Base-by-base conservation (phyloP, 1,140 invertebrate species). In the Sminthurinus signatus region DNA sequence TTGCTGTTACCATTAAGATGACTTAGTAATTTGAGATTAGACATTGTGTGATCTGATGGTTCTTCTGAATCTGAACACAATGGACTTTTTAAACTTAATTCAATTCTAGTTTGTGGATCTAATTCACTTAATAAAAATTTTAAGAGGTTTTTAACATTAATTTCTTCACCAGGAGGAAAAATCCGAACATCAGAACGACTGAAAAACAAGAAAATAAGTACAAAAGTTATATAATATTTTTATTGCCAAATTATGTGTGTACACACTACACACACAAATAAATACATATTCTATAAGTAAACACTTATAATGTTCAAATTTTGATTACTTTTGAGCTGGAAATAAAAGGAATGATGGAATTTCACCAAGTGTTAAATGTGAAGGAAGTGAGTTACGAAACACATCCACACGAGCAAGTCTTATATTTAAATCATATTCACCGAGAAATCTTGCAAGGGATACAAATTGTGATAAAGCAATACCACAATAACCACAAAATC, bases 321-420 rank as follows among this genome's bases (percentile, higher is more conserved):
- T 4, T 36, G 25, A 31, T 51, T 64, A 64, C 59, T 66, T 66
- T 0, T 61, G 12, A 21, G 52, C 23, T 0, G 67, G 63, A 36
- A 69, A 64, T 48, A 65, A 72, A 1, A 72, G 48, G 31, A 72
- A 52, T 8, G 70, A 66, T 28, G 70, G 70, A 50, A 72, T 64
- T 23, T 64, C 27, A 23, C 63, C 42, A 5, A 64, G 58, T 23
- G 27, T 63, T 21, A 72, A 32, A 25, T 59, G 36, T 1, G 31
- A 1, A 17, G 70, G 70, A n/a, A 72, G 28, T 2, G 63, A 60
- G 48, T 72, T 69, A 21, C 61, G 44, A 28, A 63, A 69, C 15
- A 60, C 65, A 25, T 72, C 65, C 36, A 72, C 65, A 56, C 64
- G 63, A 0, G 57, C 70, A 1, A 72, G 31, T 19, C 62, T 64